Conservation (phyloP, 2,888 invertebrate species). For the Ephialtes manifestator region DNA sequence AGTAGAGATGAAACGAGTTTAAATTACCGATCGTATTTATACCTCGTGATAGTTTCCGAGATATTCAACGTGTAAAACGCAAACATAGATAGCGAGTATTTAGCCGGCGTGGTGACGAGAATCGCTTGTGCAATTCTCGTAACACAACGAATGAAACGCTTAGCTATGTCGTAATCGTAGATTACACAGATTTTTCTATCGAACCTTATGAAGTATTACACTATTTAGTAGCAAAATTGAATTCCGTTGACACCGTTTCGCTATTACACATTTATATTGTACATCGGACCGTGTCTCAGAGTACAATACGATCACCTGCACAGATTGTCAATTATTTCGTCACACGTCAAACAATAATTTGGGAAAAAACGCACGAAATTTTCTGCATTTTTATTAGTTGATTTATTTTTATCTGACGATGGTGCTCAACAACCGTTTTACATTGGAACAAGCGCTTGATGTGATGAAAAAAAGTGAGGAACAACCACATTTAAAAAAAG, state of each 20-base stretch:
- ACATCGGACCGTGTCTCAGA: background rate
- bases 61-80: background rate
- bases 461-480: slow-evolving; percentile 74
- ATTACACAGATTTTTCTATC: slow-evolving; percentile 5
- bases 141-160: background rate
- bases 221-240: background rate
- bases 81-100: background rate
- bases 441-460: slow-evolving; percentile 72
- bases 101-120: background rate
- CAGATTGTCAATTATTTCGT: background rate
- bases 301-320: too few relatives aligned
- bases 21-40: background rate
- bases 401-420: slow-evolving; percentile 43
- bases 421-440: slow-evolving; percentile 73
- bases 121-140: background rate
- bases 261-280: background rate
- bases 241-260: background rate
- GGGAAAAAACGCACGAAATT: background rate
- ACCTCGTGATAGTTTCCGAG: background rate
- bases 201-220: background rate
- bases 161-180: slow-evolving; percentile 32
- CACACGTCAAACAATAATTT: background rate
- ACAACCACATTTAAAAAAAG: slow-evolving; percentile 75
- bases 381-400: background rate
- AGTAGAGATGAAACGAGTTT: background rate